phyloP scores from a whole-genome alignment of 1,140 invertebrate genomes.

The Diachasmimorpha longicaudata region DNA sequence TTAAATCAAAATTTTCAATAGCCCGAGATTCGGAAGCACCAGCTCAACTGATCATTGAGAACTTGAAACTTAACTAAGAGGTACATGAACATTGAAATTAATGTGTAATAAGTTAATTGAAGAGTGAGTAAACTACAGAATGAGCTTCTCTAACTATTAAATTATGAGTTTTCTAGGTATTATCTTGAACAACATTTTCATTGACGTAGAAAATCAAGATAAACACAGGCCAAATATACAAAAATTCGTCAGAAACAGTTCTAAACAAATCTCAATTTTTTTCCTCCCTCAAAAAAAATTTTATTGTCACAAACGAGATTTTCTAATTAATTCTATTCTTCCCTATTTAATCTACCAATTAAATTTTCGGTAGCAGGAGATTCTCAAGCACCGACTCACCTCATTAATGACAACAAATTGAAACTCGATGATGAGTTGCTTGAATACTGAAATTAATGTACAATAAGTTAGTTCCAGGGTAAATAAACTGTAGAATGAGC shows the following conservation, averaged over 20 bases:
- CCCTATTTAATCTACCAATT: too few species aligned
- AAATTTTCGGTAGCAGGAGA: too few species aligned
- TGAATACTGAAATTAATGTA: constrained; percentile 10
- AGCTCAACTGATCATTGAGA: not conserved
- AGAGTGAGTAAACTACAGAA: not conserved
- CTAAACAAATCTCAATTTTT: too few species aligned
- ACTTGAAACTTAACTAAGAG: not conserved
- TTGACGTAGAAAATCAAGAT: not conserved
- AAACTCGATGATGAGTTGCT: not conserved
- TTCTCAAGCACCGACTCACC: too few species aligned
- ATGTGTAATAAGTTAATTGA: not conserved
- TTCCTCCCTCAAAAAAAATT: too few species aligned
- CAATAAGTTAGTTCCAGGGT: not conserved
- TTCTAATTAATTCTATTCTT: too few species aligned
- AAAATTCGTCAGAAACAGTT: too few species aligned
- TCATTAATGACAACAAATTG: not conserved
- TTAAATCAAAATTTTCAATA: too few species aligned
- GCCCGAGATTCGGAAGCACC: too few species aligned
- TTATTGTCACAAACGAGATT: too few species aligned
- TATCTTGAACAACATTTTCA: not conserved
- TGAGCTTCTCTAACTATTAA: not conserved
- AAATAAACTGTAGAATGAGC: not conserved
- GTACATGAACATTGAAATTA: not conserved
- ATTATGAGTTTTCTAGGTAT: not conserved
- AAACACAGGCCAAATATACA: too few species aligned